Evolutionary conservation across 2,888 invertebrate genomes (phyloP), one percentile per base, ranked within the genome.

Genomic region (Drosophila neutralis): DNA sequence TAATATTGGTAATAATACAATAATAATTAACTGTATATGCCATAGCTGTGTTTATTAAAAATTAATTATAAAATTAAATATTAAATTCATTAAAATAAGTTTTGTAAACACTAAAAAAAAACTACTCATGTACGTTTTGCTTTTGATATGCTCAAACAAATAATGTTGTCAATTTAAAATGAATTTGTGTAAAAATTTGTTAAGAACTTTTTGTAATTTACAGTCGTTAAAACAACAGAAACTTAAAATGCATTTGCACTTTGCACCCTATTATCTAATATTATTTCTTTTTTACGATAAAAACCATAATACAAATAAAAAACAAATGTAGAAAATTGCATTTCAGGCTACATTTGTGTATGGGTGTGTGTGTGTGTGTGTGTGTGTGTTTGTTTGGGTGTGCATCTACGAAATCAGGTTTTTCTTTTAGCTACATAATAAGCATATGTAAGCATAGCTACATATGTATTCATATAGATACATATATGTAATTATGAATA

Each of bases 271-370:
- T 45, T 21, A 21, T 24, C n/a, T 42, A 33, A 62, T 29, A 48
- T 59, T 24, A 36, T 29, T 29, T 11, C 2, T 24, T 31, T 63
- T 58, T 54, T 51, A 51, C n/a, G 33, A 66, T 69, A 61, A 64
- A 33, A 58, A 72, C 36, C 40, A 72, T 45, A 49, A 57, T 53
- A 57, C 59, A 61, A 69, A 60, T 49, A 62, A 69, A 45, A 56
- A 62, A 63, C 63, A 74, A 81, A 74, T 79, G 78, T 82, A 79
- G 73, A 85, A 89, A 82, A 75, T 78, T 72, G 71, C 61, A 78
- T 73, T 73, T 87, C 72, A 69, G 69, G 64, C 80, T 76, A 80
- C 72, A 72, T 59, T 49, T 45, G 48, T 45, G 58, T 53, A 6
- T 33, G 35, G 56, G 21, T 72, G 15, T 60, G 51, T 65, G 21